phyloP scores from a whole-genome alignment of 92 coral and sea anemone genomes.

The Actinernus sp. region DNA sequence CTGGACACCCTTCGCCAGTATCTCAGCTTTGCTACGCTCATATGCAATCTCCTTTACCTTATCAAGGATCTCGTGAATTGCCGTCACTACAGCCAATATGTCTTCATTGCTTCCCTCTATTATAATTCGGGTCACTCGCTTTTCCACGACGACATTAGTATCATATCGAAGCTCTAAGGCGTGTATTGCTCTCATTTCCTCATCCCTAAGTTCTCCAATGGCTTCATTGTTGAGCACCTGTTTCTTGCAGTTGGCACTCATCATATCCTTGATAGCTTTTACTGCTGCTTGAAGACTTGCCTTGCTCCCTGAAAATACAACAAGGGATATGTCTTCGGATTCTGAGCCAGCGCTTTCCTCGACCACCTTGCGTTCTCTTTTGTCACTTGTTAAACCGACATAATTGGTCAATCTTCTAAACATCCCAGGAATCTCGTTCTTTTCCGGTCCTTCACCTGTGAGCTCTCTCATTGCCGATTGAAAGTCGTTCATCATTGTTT shows the following conservation, averaged over 20 bases:
- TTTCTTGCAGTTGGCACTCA: slow-evolving; percentile 23
- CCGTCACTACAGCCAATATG: slow-evolving; percentile 3
- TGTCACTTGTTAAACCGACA: too few species aligned
- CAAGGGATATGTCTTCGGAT: not conserved
- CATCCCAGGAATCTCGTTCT: too few species aligned
- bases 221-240: slow-evolving; percentile 10
- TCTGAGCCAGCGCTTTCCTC: too few species aligned
- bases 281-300: slow-evolving; percentile 18
- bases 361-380: too few species aligned
- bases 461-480: too few species aligned
- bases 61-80: slow-evolving; percentile 26
- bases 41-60: slow-evolving; percentile 14
- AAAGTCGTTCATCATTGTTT: too few species aligned
- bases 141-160: slow-evolving; percentile 13
- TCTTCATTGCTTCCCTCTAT: slow-evolving; percentile 34
- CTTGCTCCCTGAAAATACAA: slow-evolving; percentile 18
- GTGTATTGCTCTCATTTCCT: slow-evolving; percentile 2
- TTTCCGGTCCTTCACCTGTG: too few species aligned
- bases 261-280: slow-evolving; percentile 28
- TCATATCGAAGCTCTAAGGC: slow-evolving; percentile 18
- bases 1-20: too few species aligned
- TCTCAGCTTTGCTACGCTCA: slow-evolving; percentile 13
- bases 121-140: slow-evolving; percentile 18
- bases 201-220: slow-evolving; percentile 6
- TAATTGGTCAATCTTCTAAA: too few species aligned